Conservation (phyloP, 2,888 invertebrate genomes). For the Lasius platythorax region DNA sequence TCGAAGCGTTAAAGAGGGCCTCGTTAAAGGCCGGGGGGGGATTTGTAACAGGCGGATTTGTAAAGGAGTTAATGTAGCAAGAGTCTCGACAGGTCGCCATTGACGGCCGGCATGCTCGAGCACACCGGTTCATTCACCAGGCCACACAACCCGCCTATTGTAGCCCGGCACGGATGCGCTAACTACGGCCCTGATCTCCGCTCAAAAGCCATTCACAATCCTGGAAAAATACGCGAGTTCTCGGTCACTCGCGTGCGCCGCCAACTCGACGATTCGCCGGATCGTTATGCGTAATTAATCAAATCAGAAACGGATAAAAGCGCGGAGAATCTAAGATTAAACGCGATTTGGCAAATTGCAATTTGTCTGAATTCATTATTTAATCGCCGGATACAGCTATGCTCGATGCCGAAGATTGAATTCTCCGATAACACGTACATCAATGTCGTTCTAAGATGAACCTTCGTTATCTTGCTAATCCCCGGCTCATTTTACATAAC, state of each 20-base stretch:
- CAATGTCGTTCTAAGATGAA: neutral
- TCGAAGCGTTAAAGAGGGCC: constrained; percentile 76
- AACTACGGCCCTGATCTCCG: constrained; percentile 47
- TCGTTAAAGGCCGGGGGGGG: constrained; percentile 67
- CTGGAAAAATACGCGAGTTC: constrained; percentile 53
- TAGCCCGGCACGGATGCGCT: constrained; percentile 49
- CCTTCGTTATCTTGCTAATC: neutral
- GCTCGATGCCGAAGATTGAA: constrained; percentile 11
- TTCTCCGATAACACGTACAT: constrained; percentile 1
- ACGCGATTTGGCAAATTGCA: constrained; percentile 5
- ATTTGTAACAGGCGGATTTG: constrained; percentile 76
- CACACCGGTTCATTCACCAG: constrained; percentile 79
- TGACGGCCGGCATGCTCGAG: constrained; percentile 76
- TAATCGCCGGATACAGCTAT: neutral
- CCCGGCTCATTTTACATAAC: neutral
- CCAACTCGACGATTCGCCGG: constrained; percentile 51
- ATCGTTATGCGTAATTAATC: constrained; percentile 39
- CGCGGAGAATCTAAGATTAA: constrained; percentile 13
- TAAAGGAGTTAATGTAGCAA: constrained; percentile 80
- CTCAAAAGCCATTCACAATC: constrained; percentile 51
- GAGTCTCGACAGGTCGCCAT: constrained; percentile 80
- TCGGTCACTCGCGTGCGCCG: constrained; percentile 31
- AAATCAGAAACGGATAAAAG: neutral
- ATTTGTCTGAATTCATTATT: constrained; percentile 2
- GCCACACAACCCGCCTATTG: constrained; percentile 78